phyloP scores from a whole-genome alignment of 2,888 invertebrate genomes.

The Opisthograptis luteolata region DNA sequence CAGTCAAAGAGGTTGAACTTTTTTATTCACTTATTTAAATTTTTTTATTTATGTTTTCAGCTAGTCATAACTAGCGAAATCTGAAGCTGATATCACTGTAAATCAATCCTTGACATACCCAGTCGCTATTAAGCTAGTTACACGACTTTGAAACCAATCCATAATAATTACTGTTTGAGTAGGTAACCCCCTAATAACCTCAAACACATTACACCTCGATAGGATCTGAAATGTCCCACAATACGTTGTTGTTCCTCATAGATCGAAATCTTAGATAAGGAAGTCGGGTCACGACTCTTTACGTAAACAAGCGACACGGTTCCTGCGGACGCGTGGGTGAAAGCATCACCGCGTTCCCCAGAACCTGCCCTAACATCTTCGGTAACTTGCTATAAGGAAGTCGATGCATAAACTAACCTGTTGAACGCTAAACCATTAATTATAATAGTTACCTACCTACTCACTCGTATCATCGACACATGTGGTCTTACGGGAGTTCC shows the following conservation, averaged over 20 bases:
- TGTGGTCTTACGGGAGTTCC: background rate
- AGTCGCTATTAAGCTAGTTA: too few species aligned
- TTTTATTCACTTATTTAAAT: too few species aligned
- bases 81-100: too few species aligned
- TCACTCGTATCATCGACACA: background rate
- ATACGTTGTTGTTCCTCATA: conserved; percentile 10
- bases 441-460: background rate
- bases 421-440: background rate
- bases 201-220: too few species aligned
- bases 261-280: conserved; percentile 24
- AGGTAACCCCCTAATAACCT: too few species aligned
- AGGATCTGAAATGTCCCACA: conserved; percentile 4
- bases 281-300: conserved; percentile 50
- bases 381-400: conserved; percentile 50
- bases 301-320: conserved; percentile 49
- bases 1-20: too few species aligned
- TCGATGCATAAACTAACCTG: conserved; percentile 35
- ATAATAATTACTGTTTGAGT: too few species aligned
- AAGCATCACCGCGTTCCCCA: conserved; percentile 51
- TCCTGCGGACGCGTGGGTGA: conserved; percentile 53
- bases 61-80: too few species aligned
- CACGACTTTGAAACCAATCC: too few species aligned
- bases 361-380: conserved; percentile 53
- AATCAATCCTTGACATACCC: too few species aligned
- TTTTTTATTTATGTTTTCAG: too few species aligned